These are phyloP conservation scores for Corythornis madagascariensis DNA, from an alignment of 2,113 vertebrate genomes.

Conservation along the genomic window DNA sequence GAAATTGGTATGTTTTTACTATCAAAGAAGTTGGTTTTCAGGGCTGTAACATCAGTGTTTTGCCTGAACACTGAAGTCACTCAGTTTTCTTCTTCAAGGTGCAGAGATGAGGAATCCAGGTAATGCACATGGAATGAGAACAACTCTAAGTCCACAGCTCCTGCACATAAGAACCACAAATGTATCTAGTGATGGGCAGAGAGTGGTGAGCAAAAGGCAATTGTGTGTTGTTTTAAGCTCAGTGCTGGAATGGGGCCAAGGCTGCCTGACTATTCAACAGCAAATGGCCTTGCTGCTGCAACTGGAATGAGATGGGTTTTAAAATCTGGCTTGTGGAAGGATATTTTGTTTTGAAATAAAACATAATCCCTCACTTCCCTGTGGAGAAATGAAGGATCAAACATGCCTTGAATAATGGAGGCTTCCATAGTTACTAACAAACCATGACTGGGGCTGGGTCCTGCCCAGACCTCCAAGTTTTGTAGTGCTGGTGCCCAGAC, in stretches of 20 bases:
- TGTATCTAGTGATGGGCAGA: neutral
- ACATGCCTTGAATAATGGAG: neutral
- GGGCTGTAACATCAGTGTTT: neutral
- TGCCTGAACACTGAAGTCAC: neutral
- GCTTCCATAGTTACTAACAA: neutral
- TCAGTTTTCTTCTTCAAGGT: accelerated
- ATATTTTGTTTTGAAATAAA: neutral
- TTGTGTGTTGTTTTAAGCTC: neutral
- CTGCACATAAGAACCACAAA: neutral
- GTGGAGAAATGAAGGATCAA: neutral
- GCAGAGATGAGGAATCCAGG: neutral
- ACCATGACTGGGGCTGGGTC: neutral
- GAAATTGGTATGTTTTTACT: neutral
- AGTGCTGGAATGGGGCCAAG: neutral
- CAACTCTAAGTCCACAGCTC: neutral
- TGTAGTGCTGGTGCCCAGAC: neutral
- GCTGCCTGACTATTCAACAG: neutral
- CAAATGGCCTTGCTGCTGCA: neutral
- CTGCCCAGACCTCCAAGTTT: neutral
- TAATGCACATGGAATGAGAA: neutral
- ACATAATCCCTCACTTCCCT: neutral
- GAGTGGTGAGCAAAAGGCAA: neutral
- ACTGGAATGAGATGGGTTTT: neutral
- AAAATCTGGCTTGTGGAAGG: neutral
- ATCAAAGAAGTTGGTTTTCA: neutral